These are phyloP conservation scores for Limonius californicus DNA, from an alignment of 1,140 invertebrate species.

Conservation along the genomic window DNA sequence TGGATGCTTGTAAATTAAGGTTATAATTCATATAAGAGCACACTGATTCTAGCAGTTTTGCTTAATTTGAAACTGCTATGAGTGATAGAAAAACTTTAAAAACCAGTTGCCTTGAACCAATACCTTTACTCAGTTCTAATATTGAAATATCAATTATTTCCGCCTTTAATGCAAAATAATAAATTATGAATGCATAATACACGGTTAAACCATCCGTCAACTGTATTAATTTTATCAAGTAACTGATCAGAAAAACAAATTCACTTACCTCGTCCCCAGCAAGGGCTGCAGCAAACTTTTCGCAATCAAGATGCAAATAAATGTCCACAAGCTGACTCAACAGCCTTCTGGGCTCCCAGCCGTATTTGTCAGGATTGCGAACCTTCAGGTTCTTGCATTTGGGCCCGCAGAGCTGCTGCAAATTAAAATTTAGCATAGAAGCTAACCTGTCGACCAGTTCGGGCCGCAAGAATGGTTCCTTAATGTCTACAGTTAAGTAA, in stretches of 20 bases:
- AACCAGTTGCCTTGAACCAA: no score
- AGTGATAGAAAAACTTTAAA: no score
- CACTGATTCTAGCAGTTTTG: no score
- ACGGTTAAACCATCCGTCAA: no score
- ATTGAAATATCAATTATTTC: no score
- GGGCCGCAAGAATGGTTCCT: constrained; percentile 87
- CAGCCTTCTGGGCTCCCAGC: constrained; percentile 90
- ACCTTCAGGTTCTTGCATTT: constrained; percentile 98
- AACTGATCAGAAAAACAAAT: not conserved
- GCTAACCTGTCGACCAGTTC: constrained; percentile 91
- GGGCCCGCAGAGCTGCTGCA: constrained; percentile 93
- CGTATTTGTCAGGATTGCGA: constrained; percentile 90
- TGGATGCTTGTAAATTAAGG: no score
- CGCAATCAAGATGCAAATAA: constrained; percentile 93
- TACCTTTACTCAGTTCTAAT: no score
- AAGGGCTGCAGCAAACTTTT: constrained; percentile 83
- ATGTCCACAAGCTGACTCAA: constrained; percentile 92
- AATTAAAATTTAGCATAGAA: constrained; percentile 97
- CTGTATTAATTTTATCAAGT: no score
- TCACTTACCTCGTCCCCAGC: constrained; percentile 85
- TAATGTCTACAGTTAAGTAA: constrained; percentile 92
- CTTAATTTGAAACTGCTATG: no score
- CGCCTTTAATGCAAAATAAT: no score
- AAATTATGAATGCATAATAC: no score
- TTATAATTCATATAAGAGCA: no score